Evolutionary conservation across 2,113 vertebrate genomes (phyloP), one percentile per base, ranked within the genome.

Genomic region (Poeciliopsis prolifica): DNA sequence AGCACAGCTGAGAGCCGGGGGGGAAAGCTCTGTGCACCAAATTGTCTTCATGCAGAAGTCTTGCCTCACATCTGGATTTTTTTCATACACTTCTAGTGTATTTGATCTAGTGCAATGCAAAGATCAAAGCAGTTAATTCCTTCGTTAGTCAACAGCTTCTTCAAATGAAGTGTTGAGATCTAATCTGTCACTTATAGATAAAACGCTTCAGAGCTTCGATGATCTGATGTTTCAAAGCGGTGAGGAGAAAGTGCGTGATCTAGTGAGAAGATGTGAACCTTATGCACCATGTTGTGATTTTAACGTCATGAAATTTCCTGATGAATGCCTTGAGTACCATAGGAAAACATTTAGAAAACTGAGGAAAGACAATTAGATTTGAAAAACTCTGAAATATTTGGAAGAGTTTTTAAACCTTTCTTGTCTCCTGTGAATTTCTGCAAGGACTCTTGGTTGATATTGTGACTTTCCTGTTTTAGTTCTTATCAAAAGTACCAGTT

Each of bases 61-160:
- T 17, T 37, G 37, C 17, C 61, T 12, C 42, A 42, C 29, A 44
- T 72, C 71, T 73, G n/a, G 19, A 28, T 35, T 35, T 65, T 62
- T 62, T 78, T 44, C 51, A 61, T 26, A 29, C 12, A 48, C 22
- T 12, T 14, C 29, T 37, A 12, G 28, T 28, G 28, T 28, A 28
- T 28, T 28, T 28, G 28, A 28, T 28, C 28, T 28, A 28, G 28
- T 28, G 7, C 48, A 58, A 19, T 30, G 6, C 28, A 26, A 40
- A 61, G 31, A 75, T 66, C 51, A 66, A 67, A 75, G 73, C 64
- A 42, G 35, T n/a, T n/a, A n/a, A n/a, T n/a, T n/a, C n/a, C n/a
- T n/a, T n/a, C n/a, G n/a, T n/a, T n/a, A n/a, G n/a, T 65, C 61
- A 60, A 42, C 44, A 24, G 22, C 61, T n/a, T 12, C 67, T 26